A percentile compares a stretch with the other conserved stretches of the same genome.
Evolutionary conservation across 2,797 vertebrate species (phyloP).

Genomic region (Ambastaia sidthimunki): DNA sequence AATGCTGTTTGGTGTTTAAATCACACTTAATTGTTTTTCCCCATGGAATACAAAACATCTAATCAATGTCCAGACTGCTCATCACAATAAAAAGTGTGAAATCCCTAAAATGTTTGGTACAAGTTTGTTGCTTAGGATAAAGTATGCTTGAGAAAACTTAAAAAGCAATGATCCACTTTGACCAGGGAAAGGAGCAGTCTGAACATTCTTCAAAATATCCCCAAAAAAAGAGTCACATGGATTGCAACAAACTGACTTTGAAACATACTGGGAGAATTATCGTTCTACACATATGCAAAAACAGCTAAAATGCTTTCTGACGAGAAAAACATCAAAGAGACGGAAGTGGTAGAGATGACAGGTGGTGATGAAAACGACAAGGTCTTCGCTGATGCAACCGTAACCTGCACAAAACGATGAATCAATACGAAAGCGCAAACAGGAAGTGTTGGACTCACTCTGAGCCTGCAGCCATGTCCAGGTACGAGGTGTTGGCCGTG

Average conservation of each 20-base stretch:
- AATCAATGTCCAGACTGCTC: too few relatives aligned
- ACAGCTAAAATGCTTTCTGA: background rate
- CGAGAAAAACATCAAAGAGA: conserved; percentile 14
- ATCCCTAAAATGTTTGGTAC: too few relatives aligned
- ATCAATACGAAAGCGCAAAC: conserved; percentile 17
- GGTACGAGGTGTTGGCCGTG: conserved; percentile 93
- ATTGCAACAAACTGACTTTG: too few relatives aligned
- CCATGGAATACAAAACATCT: too few relatives aligned
- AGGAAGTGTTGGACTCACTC: conserved; percentile 83
- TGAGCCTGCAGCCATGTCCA: conserved; percentile 99
- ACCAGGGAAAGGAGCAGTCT: background rate
- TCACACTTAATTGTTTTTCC: too few relatives aligned
- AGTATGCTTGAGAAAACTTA: too few relatives aligned
- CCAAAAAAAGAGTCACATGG: too few relatives aligned
- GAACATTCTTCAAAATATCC: background rate
- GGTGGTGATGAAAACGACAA: conserved; percentile 38
- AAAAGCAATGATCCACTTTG: background rate
- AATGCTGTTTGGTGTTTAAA: too few relatives aligned
- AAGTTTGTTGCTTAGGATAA: too few relatives aligned
- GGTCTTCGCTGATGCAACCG: conserved; percentile 20
- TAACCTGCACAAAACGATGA: background rate
- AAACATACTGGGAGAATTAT: background rate
- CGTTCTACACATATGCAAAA: background rate
- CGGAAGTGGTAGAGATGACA: conserved; percentile 21
- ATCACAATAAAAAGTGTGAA: too few relatives aligned